These are phyloP conservation scores for Formica aserva DNA, from an alignment of 2,888 invertebrate species.

Conservation along the genomic window DNA sequence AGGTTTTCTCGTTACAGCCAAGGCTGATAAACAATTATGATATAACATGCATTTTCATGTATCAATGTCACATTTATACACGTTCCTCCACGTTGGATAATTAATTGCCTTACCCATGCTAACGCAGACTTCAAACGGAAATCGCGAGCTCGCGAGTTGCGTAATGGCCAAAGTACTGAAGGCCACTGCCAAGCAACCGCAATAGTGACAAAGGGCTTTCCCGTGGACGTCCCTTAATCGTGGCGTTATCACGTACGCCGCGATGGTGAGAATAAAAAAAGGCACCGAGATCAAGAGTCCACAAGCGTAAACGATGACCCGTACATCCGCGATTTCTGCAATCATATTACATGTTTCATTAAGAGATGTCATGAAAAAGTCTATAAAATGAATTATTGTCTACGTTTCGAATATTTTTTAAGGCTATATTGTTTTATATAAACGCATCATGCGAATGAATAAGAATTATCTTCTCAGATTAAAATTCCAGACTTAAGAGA, in stretches of 20 bases:
- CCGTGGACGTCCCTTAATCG: conserved; percentile 88
- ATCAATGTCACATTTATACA: background rate
- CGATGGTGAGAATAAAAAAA: conserved; percentile 84
- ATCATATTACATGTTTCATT: conserved; percentile 29
- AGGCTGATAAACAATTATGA: background rate
- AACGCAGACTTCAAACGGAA: conserved; percentile 86
- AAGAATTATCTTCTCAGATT: background rate
- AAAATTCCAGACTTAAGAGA: background rate
- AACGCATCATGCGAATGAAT: background rate
- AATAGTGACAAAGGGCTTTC: conserved; percentile 87
- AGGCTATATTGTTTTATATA: background rate
- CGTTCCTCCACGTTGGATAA: background rate
- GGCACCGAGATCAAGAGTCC: conserved; percentile 85
- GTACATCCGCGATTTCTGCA: conserved; percentile 76
- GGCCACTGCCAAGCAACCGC: conserved; percentile 87
- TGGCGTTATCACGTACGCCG: conserved; percentile 85
- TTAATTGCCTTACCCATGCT: conserved; percentile 80
- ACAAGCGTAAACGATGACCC: conserved; percentile 80
- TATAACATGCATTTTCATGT: background rate
- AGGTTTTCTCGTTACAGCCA: background rate
- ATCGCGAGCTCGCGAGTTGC: conserved; percentile 87
- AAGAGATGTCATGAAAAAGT: background rate
- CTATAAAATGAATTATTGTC: background rate
- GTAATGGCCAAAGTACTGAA: conserved; percentile 87
- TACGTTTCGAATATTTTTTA: background rate